Percentiles rank a stretch among this genome's conserved stretches.
Evolutionary conservation across 2,113 vertebrate genomes (phyloP).

Genomic region (Takifugu bimaculatus): DNA sequence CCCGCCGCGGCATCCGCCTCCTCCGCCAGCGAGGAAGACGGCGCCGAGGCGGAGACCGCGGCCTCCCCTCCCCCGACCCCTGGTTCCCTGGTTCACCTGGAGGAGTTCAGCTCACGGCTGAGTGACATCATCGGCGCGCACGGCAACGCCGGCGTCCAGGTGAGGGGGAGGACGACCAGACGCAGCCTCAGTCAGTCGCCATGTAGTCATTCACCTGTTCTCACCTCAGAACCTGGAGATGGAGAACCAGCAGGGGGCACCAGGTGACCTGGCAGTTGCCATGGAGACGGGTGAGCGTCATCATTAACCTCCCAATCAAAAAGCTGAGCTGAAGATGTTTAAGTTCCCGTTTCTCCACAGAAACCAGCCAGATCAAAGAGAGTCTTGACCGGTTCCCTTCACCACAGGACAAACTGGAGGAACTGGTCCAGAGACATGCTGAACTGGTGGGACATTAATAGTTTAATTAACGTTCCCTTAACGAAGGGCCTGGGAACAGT

Average conservation of each 20-base stretch:
- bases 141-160: not conserved
- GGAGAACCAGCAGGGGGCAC: not conserved
- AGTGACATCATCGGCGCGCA: not conserved
- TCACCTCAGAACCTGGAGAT: not conserved
- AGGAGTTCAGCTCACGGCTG: not conserved
- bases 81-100: not conserved
- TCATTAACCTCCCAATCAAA: not conserved
- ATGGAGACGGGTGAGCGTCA: not conserved
- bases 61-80: not conserved
- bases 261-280: not conserved
- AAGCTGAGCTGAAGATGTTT: not conserved
- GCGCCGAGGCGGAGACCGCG: too few species aligned
- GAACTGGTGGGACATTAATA: not conserved
- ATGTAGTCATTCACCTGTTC: not conserved
- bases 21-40: too few species aligned
- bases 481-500: not conserved
- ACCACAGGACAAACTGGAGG: not conserved
- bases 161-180: not conserved
- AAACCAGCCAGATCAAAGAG: not conserved
- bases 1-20: too few species aligned
- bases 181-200: not conserved
- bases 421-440: not conserved
- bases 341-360: not conserved
- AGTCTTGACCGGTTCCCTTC: not conserved
- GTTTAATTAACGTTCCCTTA: too few species aligned